Conservation (phyloP, 2,113 vertebrate species). For the Morphnarchus princeps region DNA sequence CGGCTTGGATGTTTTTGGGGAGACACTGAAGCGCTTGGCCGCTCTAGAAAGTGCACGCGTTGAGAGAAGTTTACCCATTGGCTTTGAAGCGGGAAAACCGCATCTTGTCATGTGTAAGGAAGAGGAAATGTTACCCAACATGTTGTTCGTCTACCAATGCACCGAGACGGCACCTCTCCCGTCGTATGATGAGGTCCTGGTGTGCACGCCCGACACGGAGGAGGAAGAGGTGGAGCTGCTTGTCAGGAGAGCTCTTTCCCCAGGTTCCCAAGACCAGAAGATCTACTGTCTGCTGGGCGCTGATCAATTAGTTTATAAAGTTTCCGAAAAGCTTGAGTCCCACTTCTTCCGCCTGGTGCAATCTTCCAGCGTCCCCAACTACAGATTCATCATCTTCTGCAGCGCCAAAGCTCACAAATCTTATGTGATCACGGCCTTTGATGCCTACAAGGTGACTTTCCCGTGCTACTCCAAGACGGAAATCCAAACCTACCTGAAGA, state of each 20-base stretch:
- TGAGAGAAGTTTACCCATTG: constrained; percentile 43
- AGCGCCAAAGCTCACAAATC: constrained; percentile 67
- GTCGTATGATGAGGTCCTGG: constrained; percentile 71
- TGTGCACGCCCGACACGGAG: constrained; percentile 72
- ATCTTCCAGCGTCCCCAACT: constrained; percentile 24
- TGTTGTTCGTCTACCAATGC: constrained; percentile 63
- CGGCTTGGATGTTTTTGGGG: constrained; percentile 62
- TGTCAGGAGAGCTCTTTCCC: constrained; percentile 69
- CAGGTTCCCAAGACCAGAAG: constrained; percentile 33
- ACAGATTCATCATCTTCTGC: constrained; percentile 71
- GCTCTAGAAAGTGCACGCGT: constrained; percentile 5
- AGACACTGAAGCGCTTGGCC: constrained; percentile 54
- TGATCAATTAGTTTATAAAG: constrained; percentile 73
- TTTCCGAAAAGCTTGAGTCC: constrained; percentile 69
- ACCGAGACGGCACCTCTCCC: constrained; percentile 68
- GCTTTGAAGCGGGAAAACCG: constrained; percentile 63
- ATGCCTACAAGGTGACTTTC: constrained; percentile 68
- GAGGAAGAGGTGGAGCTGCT: constrained; percentile 78
- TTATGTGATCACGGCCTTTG: constrained; percentile 76
- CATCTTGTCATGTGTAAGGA: constrained; percentile 71
- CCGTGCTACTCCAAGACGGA: background rate
- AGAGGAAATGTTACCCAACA: constrained; percentile 60
- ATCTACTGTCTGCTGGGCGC: constrained; percentile 74
- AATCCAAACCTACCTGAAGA: constrained; percentile 56
- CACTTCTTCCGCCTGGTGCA: constrained; percentile 62